These are phyloP conservation scores for Eupleurogrammus muticus DNA, from an alignment of 2,797 vertebrate genomes.

Conservation along the genomic window DNA sequence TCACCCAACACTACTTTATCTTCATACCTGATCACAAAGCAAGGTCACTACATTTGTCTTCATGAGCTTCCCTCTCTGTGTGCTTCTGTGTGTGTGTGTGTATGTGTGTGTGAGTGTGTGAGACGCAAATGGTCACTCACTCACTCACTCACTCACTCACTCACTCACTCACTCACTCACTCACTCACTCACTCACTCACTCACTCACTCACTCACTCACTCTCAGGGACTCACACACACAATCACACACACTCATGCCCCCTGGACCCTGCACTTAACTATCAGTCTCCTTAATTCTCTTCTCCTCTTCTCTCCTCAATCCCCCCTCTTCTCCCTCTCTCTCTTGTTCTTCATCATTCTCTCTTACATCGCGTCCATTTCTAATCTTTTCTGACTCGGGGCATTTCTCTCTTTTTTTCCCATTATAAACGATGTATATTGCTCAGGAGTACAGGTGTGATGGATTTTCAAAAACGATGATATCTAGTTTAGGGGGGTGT, in stretches of 20 bases:
- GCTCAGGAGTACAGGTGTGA: slow-evolving; percentile 53
- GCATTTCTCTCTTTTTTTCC: slow-evolving; percentile 22
- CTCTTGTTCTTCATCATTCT: slow-evolving; percentile 39
- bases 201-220: slow-evolving; percentile 18
- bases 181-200: slow-evolving; percentile 10
- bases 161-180: slow-evolving; percentile 37
- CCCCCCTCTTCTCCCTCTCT: slow-evolving; percentile 34
- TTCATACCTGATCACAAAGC: slow-evolving; percentile 79
- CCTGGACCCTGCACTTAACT: slow-evolving; percentile 65
- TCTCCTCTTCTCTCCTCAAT: slow-evolving; percentile 59
- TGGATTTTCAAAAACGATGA: slow-evolving; percentile 65
- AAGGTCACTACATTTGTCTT: slow-evolving; percentile 85
- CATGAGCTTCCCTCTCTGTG: slow-evolving; percentile 67
- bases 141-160: slow-evolving; percentile 6
- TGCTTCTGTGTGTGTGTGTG: slow-evolving; percentile 36
- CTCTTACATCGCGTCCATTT: slow-evolving; percentile 58
- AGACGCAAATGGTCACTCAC: slow-evolving; percentile 34
- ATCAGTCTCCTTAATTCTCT: slow-evolving; percentile 78
- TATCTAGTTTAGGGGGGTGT: slow-evolving; percentile 61
- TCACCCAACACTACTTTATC: slow-evolving; percentile 74
- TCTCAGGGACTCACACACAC: slow-evolving; percentile 14
- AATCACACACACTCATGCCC: slow-evolving; percentile 51
- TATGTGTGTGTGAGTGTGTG: slow-evolving; percentile 38
- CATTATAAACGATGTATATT: slow-evolving; percentile 56
- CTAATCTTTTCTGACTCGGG: slow-evolving; percentile 67